Evolutionary conservation across 1,140 invertebrate species (phyloP), one percentile per base, ranked within the genome.

Genomic region (Magallana ariakensis): DNA sequence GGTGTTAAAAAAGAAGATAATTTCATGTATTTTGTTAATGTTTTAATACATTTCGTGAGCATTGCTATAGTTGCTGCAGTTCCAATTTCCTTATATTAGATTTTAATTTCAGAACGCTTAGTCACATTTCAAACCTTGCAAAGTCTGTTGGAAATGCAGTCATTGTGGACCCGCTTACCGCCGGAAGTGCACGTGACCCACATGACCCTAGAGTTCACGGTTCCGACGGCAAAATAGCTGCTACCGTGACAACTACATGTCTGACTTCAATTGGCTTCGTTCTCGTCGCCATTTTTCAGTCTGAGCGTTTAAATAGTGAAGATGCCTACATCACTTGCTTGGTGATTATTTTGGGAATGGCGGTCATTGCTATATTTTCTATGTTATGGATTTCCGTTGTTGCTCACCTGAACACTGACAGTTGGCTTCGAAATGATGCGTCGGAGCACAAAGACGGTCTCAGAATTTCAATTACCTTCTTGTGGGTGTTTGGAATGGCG

Each of bases 231-330:
- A n/a, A 56, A 9, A 54, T 81, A 56, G 80, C 33, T 6, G 46
- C 80, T 5, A 81, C 55, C 4, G 80, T 81, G 4, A 81, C 80
- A 33, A 81, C n/a, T 13, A 56, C 80, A 9, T 81, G 80, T 55
- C 46, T 81, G 6, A 81, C 80, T 53, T 54, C 80, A 11, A 81
- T 81, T 56, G n/a, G 46, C 15, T 81, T 81, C 80, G 80, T 81
- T n/a, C 46, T 81, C 46, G 55, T 81, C 80, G 80, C 46, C 4
- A 53, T 81, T 11, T 81, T 55, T 81, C n/a, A 13, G 5, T 9
- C 33, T 15, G 55, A 81, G 55, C 80, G 55, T 7, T 55, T 53
- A 6, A 26, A 81, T 16, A 56, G 19, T 55, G 55, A 54, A 54
- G 13, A 7, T 55, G 80, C 80, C 8, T 56, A 54, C 46, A 16